Evolutionary conservation across 2,888 invertebrate species (phyloP).

Genomic region (Pammene fasciana): DNA sequence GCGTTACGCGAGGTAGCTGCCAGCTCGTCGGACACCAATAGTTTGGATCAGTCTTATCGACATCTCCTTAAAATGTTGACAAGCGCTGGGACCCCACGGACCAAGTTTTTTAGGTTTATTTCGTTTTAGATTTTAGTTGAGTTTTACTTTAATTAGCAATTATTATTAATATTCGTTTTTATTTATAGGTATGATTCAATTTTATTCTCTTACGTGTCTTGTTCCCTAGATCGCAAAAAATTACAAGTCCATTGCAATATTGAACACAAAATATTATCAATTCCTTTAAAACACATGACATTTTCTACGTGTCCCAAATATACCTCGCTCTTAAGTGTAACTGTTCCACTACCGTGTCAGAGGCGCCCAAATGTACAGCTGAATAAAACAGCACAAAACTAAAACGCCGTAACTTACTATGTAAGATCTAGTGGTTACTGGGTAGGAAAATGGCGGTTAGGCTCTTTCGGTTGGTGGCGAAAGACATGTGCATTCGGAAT

Average conservation of each 20-base stretch:
- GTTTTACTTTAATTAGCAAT: too few species aligned
- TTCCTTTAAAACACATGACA: conserved; percentile 25
- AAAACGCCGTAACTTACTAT: background rate
- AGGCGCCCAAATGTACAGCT: conserved; percentile 30
- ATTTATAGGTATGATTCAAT: too few species aligned
- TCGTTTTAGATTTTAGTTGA: too few species aligned
- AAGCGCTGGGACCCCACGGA: too few species aligned
- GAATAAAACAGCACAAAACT: background rate
- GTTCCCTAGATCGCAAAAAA: too few species aligned
- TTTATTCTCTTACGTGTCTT: too few species aligned
- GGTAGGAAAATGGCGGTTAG: background rate
- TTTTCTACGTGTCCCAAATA: conserved; percentile 22
- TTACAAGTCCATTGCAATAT: background rate
- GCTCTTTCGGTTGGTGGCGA: background rate
- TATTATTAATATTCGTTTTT: too few species aligned
- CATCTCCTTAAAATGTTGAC: too few species aligned
- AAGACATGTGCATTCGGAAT: conserved; percentile 35
- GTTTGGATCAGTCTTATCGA: too few species aligned
- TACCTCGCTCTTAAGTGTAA: conserved; percentile 9
- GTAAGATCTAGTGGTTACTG: background rate
- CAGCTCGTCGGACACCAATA: too few species aligned
- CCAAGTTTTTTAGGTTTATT: too few species aligned
- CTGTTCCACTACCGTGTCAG: conserved; percentile 25
- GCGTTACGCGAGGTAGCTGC: too few species aligned
- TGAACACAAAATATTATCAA: conserved; percentile 18